Percentiles rank a stretch among this genome's conserved stretches.
phyloP scores from a whole-genome alignment of 2,113 vertebrate genomes.

The Capricornis sumatraensis region DNA sequence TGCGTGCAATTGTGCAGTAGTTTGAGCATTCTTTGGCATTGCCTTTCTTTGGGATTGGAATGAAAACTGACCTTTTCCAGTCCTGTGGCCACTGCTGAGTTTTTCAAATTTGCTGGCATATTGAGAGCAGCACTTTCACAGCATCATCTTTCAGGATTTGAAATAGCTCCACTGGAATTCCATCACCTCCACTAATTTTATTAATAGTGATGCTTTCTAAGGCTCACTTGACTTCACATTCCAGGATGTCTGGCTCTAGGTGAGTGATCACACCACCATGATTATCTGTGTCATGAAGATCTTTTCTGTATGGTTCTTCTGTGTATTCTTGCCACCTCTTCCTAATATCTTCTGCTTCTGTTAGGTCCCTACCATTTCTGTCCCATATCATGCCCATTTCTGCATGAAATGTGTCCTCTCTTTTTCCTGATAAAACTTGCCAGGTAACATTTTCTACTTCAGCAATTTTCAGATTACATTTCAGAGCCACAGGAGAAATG shows the following conservation, averaged over 20 bases:
- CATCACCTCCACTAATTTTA: neutral
- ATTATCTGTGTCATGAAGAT: neutral
- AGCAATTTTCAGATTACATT: neutral
- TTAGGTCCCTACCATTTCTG: neutral
- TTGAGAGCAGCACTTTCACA: neutral
- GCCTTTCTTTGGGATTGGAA: neutral
- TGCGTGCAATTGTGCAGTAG: rapidly evolving
- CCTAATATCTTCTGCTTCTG: neutral
- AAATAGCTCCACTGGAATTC: neutral
- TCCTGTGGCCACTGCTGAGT: neutral
- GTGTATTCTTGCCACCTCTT: neutral
- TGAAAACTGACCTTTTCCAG: neutral
- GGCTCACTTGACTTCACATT: neutral
- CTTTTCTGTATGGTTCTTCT: neutral
- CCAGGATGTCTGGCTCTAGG: neutral
- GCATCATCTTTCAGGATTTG: neutral
- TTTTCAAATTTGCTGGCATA: neutral
- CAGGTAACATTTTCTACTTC: neutral
- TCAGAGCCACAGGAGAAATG: neutral
- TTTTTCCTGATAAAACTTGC: neutral
- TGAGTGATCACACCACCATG: neutral
- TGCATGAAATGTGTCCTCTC: neutral
- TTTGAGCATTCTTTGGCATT: neutral
- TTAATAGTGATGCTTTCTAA: neutral
- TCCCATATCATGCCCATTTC: neutral